phyloP scores from a whole-genome alignment of 2,888 invertebrate species.

The Erebia epiphron region DNA sequence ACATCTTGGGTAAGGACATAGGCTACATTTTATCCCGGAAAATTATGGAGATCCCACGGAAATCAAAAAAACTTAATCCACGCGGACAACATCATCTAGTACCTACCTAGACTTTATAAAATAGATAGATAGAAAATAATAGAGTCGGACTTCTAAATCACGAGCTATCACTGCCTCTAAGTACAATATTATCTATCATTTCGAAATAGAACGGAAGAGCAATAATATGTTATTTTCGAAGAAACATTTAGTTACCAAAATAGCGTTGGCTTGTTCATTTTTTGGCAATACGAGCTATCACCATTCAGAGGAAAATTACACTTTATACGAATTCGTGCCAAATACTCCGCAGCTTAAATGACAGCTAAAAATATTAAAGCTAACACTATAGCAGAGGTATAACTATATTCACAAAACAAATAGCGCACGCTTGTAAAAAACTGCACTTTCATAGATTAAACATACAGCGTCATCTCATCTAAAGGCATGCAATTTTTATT shows the following conservation, averaged over 20 bases:
- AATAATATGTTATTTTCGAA: neutral
- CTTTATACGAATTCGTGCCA: constrained; percentile 3
- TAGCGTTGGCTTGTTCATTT: constrained; percentile 5
- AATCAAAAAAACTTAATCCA: too few species aligned
- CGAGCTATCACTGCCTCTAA: too few species aligned
- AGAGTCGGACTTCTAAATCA: too few species aligned
- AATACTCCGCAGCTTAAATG: neutral
- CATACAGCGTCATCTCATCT: too few species aligned
- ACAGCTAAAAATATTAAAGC: constrained; percentile 15
- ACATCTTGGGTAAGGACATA: too few species aligned
- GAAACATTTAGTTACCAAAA: constrained; percentile 6
- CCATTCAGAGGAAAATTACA: constrained; percentile 7
- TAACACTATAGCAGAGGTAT: neutral
- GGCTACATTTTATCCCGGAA: too few species aligned
- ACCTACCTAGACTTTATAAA: too few species aligned
- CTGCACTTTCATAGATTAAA: too few species aligned
- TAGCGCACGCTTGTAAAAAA: neutral
- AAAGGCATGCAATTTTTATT: too few species aligned
- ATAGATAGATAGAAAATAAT: too few species aligned
- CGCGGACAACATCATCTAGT: too few species aligned
- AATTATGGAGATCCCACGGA: too few species aligned
- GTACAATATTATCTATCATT: neutral
- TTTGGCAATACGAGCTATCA: constrained; percentile 10
- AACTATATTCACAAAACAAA: neutral
- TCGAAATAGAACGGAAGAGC: neutral